phyloP scores from a whole-genome alignment of 2,113 vertebrate genomes.

The Oncorhynchus gorbuscha region DNA sequence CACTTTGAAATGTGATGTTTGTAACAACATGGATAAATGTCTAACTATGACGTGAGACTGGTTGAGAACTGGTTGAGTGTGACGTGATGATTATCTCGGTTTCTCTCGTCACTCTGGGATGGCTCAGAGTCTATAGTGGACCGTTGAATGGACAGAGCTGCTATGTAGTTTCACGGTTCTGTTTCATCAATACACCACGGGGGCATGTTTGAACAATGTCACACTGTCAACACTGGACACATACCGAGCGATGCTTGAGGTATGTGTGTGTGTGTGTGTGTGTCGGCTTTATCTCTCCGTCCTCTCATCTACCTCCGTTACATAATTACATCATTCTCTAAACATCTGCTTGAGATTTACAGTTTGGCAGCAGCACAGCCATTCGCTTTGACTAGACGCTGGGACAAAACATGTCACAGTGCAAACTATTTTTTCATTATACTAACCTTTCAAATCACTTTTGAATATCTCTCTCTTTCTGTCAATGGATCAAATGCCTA shows the following conservation, averaged over 20 bases:
- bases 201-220: no score
- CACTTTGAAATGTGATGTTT: no score
- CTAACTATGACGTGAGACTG: no score
- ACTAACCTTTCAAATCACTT: not conserved
- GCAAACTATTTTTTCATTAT: not conserved
- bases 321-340: conserved; percentile 38
- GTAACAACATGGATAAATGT: no score
- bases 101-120: not conserved
- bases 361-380: conserved; percentile 19
- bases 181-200: not conserved
- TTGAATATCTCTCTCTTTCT: not conserved
- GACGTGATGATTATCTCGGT: not conserved
- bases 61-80: no score
- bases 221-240: no score
- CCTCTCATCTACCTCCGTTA: conserved; percentile 43
- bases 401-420: conserved; percentile 26
- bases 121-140: not conserved
- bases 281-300: conserved; percentile 9
- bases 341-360: conserved; percentile 64
- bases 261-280: conserved; percentile 45
- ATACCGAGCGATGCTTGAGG: no score
- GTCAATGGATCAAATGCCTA: no score
- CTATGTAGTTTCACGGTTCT: not conserved
- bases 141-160: not conserved
- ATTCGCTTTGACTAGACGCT: conserved; percentile 24